Conservation (phyloP, 2,113 vertebrate species). For the Scophthalmus maximus region DNA sequence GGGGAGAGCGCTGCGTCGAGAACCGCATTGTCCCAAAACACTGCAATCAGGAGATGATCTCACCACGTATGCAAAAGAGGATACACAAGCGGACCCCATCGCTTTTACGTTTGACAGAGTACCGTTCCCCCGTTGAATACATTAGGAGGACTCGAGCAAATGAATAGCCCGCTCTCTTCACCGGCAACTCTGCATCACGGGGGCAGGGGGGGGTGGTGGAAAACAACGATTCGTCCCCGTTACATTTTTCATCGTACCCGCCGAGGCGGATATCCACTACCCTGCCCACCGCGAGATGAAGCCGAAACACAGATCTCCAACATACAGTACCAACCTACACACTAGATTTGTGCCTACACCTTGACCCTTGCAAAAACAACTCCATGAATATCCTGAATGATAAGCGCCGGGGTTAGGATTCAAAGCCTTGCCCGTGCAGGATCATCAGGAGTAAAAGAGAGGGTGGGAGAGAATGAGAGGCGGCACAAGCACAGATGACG, state of each 20-base stretch:
- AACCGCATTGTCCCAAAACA: slow-evolving; percentile 70
- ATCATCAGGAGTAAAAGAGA: slow-evolving; percentile 24
- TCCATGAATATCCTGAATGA: slow-evolving; percentile 41
- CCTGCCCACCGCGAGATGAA: slow-evolving; percentile 26
- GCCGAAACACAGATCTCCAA: slow-evolving; percentile 13
- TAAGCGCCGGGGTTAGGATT: slow-evolving; percentile 35
- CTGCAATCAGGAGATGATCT: slow-evolving; percentile 70
- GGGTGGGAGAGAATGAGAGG: slow-evolving; percentile 27
- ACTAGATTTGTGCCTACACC: slow-evolving; percentile 38
- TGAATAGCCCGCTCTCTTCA: slow-evolving; percentile 73
- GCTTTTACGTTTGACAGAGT: slow-evolving; percentile 73
- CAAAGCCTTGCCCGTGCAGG: slow-evolving; percentile 4
- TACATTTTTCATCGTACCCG: slow-evolving; percentile 72
- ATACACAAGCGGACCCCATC: slow-evolving; percentile 41
- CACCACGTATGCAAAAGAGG: slow-evolving; percentile 70
- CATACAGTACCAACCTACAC: slow-evolving; percentile 30
- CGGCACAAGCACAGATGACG: slow-evolving; percentile 8
- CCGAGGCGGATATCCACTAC: slow-evolving; percentile 45
- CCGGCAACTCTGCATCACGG: slow-evolving; percentile 32
- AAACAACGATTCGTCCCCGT: slow-evolving; percentile 66
- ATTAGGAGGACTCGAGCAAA: slow-evolving; percentile 70
- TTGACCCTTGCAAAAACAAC: slow-evolving; percentile 32
- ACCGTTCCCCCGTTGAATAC: slow-evolving; percentile 72
- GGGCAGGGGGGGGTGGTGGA: slow-evolving; percentile 38
- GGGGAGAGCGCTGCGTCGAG: slow-evolving; percentile 53